phyloP scores from a whole-genome alignment of 2,113 vertebrate genomes.

The Benitochromis conjunctus region DNA sequence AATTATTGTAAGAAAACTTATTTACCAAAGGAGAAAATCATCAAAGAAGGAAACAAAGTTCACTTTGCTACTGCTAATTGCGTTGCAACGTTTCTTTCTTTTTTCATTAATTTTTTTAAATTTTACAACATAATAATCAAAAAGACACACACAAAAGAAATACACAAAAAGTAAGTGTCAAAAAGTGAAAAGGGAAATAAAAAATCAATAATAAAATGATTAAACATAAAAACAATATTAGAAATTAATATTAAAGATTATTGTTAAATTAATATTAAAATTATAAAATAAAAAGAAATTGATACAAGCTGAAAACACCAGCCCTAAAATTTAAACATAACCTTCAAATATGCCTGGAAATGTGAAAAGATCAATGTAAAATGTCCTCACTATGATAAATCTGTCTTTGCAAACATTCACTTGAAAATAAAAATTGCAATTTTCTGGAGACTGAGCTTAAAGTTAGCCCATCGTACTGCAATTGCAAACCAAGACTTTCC shows the following conservation, averaged over 20 bases:
- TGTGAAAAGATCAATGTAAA: background rate
- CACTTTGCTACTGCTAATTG: background rate
- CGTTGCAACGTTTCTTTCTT: background rate
- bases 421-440: background rate
- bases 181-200: accelerated
- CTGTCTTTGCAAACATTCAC: background rate
- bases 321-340: background rate
- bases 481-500: background rate
- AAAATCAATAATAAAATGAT: background rate
- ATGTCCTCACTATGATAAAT: accelerated
- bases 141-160: background rate
- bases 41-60: background rate
- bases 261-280: background rate
- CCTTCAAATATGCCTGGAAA: accelerated
- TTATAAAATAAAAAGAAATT: background rate
- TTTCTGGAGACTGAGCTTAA: background rate
- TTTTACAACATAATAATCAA: background rate
- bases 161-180: background rate
- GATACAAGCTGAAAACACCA: accelerated
- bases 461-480: accelerated
- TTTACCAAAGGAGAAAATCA: background rate
- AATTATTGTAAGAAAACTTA: background rate
- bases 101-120: accelerated
- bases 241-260: background rate
- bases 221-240: background rate